Base-by-base conservation (phyloP, 2,888 invertebrate species). In the Meta bourneti region DNA sequence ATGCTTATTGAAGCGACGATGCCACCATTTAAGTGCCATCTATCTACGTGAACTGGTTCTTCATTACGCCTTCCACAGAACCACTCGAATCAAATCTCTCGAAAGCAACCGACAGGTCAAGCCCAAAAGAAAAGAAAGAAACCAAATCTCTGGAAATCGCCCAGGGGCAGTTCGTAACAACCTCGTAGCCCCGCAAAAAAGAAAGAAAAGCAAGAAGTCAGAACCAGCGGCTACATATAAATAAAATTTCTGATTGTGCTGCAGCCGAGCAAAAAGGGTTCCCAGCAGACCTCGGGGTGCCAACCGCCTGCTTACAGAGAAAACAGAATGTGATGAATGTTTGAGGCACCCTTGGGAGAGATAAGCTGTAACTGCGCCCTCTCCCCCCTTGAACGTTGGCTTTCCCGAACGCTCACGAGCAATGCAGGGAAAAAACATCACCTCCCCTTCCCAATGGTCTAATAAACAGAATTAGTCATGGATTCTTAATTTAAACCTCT, bases 401-500 rank as follows among this genome's bases (percentile, higher is more conserved):
- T 61, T 77, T 54, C 61, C 61, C 34, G 48, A 13, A 7, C 34
- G 19, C 61, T 16, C 16, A 16, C 61, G 49, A 84, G 9, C 16
- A 52, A 34, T 9, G 19, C 54, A 34, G 52, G 34, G 11, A 54
- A 83, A 51, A 83, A 52, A 72, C 16, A 78, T 54, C 74, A 54
- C 48, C 20, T 20, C 19, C 16, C 11, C 19, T 72, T 90, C 84
- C 89, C 83, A 72, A 52, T 19, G 79, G 84, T 9, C 54, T 84
- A 90, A 90, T 90, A 90, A 90, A 90, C 89, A 54, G 83, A 78
- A 90, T 84, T 83, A 84, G 83, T 90, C 83, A 90, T 83, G 79
- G 84, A 90, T 90, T 90, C 83, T 90, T 90, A 84, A 90, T 90
- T 90, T 84, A 79, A 90, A 90, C 89, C 79, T 78, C 89, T 84